Evolutionary conservation across 2,797 vertebrate species (phyloP), one percentile per base, ranked within the genome.

Genomic region (Adrianichthys oophorus): DNA sequence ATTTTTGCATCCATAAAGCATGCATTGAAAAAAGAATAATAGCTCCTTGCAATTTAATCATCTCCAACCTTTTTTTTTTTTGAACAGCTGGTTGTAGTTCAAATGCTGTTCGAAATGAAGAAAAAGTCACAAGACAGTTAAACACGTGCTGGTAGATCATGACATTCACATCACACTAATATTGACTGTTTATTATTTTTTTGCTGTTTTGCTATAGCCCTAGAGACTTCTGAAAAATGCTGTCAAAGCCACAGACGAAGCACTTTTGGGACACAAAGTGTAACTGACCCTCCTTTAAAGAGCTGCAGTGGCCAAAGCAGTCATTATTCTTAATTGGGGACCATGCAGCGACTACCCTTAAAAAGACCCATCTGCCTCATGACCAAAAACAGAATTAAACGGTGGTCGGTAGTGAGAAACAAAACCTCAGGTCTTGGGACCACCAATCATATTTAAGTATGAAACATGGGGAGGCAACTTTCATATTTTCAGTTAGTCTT

Each of bases 401-500:
- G 52, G 46, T 77, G 32, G 56, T 3, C 48, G 41, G 48, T 50
- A 60, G 53, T 62, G 41, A 72, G 51, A 55, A 16, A 44, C 54
- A 70, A 77, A 24, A 44, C 52, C 41, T 76, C 64, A 68, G 53
- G 59, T 66, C 23, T 62, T 60, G 52, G 45, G 75, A 72, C 70
- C 74, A 68, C 58, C 52, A 51, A 62, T 41, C 61, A 72, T 66
- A 63, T 24, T 51, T 56, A 79, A 59, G 56, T 8, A 26, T 64
- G 41, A 72, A 48, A 71, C 29, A 52, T 69, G 70, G 67, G 77
- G 83, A 85, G 72, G 82, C 74, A 84, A 85, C 75, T 68, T 69
- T 71, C 32, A 60, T 66, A 66, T 83, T 83, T 48, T 67, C 70
- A 75, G 79, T 70, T 84, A 68, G 65, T 77, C 64, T 74, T 91